Evolutionary conservation across 35 echinoderm and acorn worm genomes (phyloP).

Genomic region (Eucidaris tribuloides): DNA sequence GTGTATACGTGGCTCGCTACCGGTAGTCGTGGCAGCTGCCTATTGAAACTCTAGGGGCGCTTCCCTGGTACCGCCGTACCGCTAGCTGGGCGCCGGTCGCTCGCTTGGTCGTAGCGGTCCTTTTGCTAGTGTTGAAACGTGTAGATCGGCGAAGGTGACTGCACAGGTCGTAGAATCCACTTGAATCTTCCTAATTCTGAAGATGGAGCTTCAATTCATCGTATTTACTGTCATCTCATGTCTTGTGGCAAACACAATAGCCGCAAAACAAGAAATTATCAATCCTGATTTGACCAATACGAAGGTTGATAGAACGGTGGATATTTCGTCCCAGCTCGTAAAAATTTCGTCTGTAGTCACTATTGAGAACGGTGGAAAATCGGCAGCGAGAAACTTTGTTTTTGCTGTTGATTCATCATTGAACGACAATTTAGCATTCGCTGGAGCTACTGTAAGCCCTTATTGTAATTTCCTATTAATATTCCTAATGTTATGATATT

Average conservation of each 20-base stretch:
- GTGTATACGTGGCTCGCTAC: too few species aligned
- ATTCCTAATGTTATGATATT: too few species aligned
- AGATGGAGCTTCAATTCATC: background rate
- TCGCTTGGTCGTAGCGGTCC: too few species aligned
- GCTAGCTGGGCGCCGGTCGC: too few species aligned
- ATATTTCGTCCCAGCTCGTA: slow-evolving; percentile 83
- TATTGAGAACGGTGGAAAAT: slow-evolving; percentile 63
- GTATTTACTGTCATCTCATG: background rate
- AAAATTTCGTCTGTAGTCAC: slow-evolving; percentile 61
- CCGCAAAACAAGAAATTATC: slow-evolving; percentile 54
- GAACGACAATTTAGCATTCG: slow-evolving; percentile 48
- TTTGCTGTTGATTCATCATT: slow-evolving; percentile 71
- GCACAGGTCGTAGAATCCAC: too few species aligned
- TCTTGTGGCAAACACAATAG: slow-evolving; percentile 12
- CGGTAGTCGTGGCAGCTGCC: too few species aligned
- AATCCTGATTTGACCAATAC: slow-evolving; percentile 72
- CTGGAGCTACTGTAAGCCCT: slow-evolving; percentile 72
- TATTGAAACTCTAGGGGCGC: too few species aligned
- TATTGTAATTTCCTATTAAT: too few species aligned
- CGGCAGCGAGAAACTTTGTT: slow-evolving; percentile 44
- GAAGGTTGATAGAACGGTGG: slow-evolving; percentile 85
- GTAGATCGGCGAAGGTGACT: too few species aligned
- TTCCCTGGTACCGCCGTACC: too few species aligned
- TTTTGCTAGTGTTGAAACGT: too few species aligned
- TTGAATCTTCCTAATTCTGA: background rate